Conservation (phyloP, 2,113 vertebrate genomes). For the Xenopus borealis region DNA sequence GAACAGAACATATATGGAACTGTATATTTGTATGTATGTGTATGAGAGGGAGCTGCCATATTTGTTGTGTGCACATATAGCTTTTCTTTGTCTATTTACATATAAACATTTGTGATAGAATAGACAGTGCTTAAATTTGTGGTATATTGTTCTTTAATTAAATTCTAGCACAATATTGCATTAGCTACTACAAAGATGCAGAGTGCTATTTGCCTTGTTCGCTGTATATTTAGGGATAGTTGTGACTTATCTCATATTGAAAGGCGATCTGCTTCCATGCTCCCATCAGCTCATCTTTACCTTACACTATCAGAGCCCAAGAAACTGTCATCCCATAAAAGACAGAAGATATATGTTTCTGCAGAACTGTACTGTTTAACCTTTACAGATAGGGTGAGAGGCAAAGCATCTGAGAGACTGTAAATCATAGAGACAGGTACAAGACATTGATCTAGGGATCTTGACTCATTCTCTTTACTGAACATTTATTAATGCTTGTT, state of each 20-base stretch:
- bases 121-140: too few relatives aligned
- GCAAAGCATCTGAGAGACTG: conserved; percentile 2
- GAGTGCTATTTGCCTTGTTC: too few relatives aligned
- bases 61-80: too few relatives aligned
- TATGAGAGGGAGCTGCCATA: too few relatives aligned
- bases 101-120: too few relatives aligned
- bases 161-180: too few relatives aligned
- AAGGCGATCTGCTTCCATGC: not conserved
- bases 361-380: conserved; percentile 8
- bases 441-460: conserved; percentile 14
- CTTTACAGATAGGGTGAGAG: conserved; percentile 16
- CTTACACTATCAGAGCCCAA: conserved; percentile 9
- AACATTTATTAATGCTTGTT: not conserved
- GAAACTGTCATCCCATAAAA: conserved; percentile 14
- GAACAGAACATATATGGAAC: too few relatives aligned
- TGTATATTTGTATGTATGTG: too few relatives aligned
- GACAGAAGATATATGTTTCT: conserved; percentile 16
- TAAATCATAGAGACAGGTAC: conserved; percentile 22
- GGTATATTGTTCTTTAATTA: too few relatives aligned
- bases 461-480: not conserved
- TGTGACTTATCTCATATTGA: not conserved
- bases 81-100: too few relatives aligned
- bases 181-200: too few relatives aligned
- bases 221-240: too few relatives aligned
- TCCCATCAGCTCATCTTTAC: conserved; percentile 12